A percentile compares a stretch with the other conserved stretches of the same genome.
These are phyloP conservation scores for Dendropsophus ebraccatus DNA, from an alignment of 2,113 vertebrate genomes.

Conservation along the genomic window DNA sequence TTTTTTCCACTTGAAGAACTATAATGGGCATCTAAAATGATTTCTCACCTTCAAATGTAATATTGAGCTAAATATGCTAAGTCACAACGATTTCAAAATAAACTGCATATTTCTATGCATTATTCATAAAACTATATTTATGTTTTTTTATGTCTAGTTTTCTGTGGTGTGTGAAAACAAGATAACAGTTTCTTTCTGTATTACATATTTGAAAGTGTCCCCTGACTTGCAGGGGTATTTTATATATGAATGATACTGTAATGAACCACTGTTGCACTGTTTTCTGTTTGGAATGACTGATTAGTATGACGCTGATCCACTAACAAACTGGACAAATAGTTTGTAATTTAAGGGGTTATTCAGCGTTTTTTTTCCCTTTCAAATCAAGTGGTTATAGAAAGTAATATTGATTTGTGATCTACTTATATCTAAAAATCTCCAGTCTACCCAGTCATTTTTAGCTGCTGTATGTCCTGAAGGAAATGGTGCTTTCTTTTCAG, in stretches of 20 bases:
- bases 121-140: slow-evolving; percentile 54
- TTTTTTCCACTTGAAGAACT: slow-evolving; percentile 50
- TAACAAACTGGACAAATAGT: too few species aligned
- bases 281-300: slow-evolving; percentile 52
- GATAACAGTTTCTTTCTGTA: slow-evolving; percentile 56
- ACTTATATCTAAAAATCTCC: too few species aligned
- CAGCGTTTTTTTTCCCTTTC: too few species aligned
- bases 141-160: slow-evolving; percentile 37
- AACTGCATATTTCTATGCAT: slow-evolving; percentile 40
- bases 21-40: slow-evolving; percentile 45
- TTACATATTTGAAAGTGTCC: slow-evolving; percentile 51
- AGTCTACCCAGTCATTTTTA: too few species aligned
- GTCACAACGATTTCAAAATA: slow-evolving; percentile 52
- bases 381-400: too few species aligned
- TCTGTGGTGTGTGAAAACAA: slow-evolving; percentile 46
- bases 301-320: slow-evolving; percentile 38
- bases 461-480: too few species aligned
- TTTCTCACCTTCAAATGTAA: slow-evolving; percentile 54
- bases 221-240: slow-evolving; percentile 55
- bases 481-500: too few species aligned
- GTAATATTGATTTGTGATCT: too few species aligned
- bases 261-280: slow-evolving; percentile 41
- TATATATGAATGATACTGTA: slow-evolving; percentile 53
- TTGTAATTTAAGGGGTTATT: too few species aligned
- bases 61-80: slow-evolving; percentile 53